Evolutionary conservation across 2,113 vertebrate species (phyloP), one percentile per base, ranked within the genome.

Genomic region (Galemys pyrenaicus): DNA sequence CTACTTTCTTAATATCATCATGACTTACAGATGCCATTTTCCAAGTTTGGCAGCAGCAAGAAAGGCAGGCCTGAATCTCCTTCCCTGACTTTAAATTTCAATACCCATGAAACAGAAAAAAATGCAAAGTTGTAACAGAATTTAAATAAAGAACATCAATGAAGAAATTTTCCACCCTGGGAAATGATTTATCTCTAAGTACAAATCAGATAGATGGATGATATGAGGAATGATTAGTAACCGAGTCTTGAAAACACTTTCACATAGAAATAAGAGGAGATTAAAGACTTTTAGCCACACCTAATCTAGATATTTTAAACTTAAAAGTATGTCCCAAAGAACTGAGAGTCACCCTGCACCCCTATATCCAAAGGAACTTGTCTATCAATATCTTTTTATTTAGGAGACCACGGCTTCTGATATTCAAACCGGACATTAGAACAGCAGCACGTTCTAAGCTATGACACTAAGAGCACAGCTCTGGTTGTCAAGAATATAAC

Each of bases 51-150:
- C 13, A 7, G 30, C 44, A 71, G 49, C 26, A 46, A 67, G 32
- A 1, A 10, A 73, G 10, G 35, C 19, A 58, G 70, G 46, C 17
- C 56, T 84, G 71, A 75, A 56, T 90, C 44, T 64, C 44, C 73
- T 87, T 60, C 56, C 26, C 80, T 37, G 22, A 39, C 35, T 91
- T 91, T 44, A 24, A 58, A 13, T 68, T 74, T 68, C 77, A 86
- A 95, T 41, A 74, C 5, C 9, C n/a, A 19, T 37, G n/a, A 92
- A 77, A 89, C 9, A 77, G 67, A 85, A 87, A 85, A 96, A 65
- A 44, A 62, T 15, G 3, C 1, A 4, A 54, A 54, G 5, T 44
- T 71, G 30, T 73, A 60, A 78, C 28, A 68, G n/a, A 85, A 95
- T 88, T 75, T 56, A 79, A 93, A 67, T 79, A 62, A 79, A 73